Conservation (phyloP, 2,888 invertebrate genomes). For the Laspeyria flexula region DNA sequence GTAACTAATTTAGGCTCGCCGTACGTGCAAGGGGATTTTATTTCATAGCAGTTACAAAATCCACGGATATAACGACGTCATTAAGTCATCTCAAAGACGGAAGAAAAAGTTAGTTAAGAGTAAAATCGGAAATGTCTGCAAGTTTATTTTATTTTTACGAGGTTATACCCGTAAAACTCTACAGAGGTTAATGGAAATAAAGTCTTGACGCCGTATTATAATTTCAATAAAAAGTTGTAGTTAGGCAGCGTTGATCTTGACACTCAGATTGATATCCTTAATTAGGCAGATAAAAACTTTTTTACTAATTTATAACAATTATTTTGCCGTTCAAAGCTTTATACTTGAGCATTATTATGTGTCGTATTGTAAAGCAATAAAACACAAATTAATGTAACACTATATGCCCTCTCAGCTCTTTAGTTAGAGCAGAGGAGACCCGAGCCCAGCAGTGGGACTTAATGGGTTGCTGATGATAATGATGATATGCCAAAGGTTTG, state of each 20-base stretch:
- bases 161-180: not conserved
- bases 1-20: slow-evolving; percentile 14
- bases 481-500: too few species aligned
- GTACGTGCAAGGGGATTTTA: not conserved
- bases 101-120: slow-evolving; percentile 7
- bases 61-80: not conserved
- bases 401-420: too few species aligned
- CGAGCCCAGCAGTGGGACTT: too few species aligned
- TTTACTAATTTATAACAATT: not conserved
- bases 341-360: too few species aligned
- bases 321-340: not conserved
- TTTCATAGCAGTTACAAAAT: not conserved
- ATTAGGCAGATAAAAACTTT: too few species aligned
- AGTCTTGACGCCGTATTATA: slow-evolving; percentile 1
- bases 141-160: slow-evolving; percentile 6
- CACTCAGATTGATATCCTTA: not conserved
- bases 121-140: slow-evolving; percentile 4
- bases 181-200: slow-evolving; percentile 1
- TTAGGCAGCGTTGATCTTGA: slow-evolving; percentile 1
- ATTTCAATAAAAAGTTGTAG: slow-evolving; percentile 4
- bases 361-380: too few species aligned
- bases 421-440: too few species aligned
- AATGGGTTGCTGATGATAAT: too few species aligned
- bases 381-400: too few species aligned
- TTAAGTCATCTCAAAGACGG: slow-evolving; percentile 2